Percentiles rank a stretch among this genome's conserved stretches.
phyloP scores from a whole-genome alignment of 64 coral and sea anemone genomes.

The Dendronephthya gigantea region DNA sequence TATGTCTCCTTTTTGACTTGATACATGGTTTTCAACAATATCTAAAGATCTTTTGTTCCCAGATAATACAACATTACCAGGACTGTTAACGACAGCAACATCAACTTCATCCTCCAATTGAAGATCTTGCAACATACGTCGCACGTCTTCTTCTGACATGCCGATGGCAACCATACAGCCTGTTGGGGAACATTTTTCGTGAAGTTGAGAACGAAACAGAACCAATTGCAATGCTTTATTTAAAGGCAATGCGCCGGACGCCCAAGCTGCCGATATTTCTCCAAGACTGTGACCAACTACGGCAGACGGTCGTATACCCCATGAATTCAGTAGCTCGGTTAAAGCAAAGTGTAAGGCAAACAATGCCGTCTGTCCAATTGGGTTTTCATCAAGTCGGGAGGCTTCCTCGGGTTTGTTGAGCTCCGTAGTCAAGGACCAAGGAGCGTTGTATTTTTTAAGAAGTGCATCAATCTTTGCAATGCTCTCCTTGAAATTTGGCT shows the following conservation, averaged over 20 bases:
- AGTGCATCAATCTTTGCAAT: slow-evolving; percentile 32
- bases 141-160: slow-evolving; percentile 31
- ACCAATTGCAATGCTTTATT: slow-evolving; percentile 49
- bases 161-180: slow-evolving; percentile 73
- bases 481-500: slow-evolving; percentile 41
- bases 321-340: slow-evolving; percentile 44
- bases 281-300: slow-evolving; percentile 74
- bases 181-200: slow-evolving; percentile 29
- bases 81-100: slow-evolving; percentile 49
- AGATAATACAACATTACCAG: slow-evolving; percentile 50
- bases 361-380: slow-evolving; percentile 44
- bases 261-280: slow-evolving; percentile 57
- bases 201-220: slow-evolving; percentile 58
- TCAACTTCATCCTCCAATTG: slow-evolving; percentile 18
- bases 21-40: slow-evolving; percentile 28
- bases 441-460: slow-evolving; percentile 14
- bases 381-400: slow-evolving; percentile 32
- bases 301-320: slow-evolving; percentile 53
- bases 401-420: slow-evolving; percentile 35
- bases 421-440: slow-evolving; percentile 40
- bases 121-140: slow-evolving; percentile 19
- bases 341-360: slow-evolving; percentile 71
- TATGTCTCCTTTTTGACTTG: background rate
- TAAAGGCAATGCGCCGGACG: slow-evolving; percentile 29
- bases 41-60: slow-evolving; percentile 43